These are phyloP conservation scores for Sussaba pulchella DNA, from an alignment of 2,888 invertebrate genomes.

Conservation along the genomic window DNA sequence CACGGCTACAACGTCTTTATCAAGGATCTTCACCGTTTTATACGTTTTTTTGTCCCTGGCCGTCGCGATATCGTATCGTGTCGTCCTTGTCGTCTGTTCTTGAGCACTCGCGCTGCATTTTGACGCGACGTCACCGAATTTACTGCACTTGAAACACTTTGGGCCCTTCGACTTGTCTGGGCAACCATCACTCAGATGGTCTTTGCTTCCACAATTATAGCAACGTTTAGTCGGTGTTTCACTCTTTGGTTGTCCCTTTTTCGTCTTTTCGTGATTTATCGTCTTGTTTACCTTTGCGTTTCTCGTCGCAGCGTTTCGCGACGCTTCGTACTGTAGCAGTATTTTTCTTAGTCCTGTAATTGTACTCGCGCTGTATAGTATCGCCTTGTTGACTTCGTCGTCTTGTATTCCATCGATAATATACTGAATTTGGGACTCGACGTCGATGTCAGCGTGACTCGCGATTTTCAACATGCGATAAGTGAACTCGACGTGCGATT, in stretches of 20 bases:
- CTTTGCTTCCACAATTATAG: conserved; percentile 67
- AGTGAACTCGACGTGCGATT: conserved; percentile 58
- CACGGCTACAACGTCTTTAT: conserved; percentile 43
- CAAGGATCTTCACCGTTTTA: conserved; percentile 52
- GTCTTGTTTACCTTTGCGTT: conserved; percentile 12
- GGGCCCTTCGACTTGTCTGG: conserved; percentile 60
- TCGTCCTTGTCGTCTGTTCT: not conserved
- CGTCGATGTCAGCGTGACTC: conserved; percentile 56
- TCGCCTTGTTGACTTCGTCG: conserved; percentile 48
- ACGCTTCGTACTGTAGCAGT: conserved; percentile 1
- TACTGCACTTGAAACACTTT: conserved; percentile 69
- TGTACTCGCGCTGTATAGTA: conserved; percentile 13
- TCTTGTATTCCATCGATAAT: conserved; percentile 59
- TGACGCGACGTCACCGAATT: conserved; percentile 68
- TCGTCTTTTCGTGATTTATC: not conserved
- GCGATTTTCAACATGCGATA: conserved; percentile 65
- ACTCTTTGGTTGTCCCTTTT: conserved; percentile 9
- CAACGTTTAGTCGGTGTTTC: conserved; percentile 53
- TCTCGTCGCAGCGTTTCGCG: no score
- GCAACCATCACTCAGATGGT: conserved; percentile 63
- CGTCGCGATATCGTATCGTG: conserved; percentile 21
- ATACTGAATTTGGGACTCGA: conserved; percentile 55
- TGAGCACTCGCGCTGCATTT: conserved; percentile 39
- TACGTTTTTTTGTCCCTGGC: not conserved
- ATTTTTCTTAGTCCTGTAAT: not conserved